These are phyloP conservation scores for Scaptodrosophila lebanonensis DNA, from an alignment of 1,140 invertebrate species.

Conservation along the genomic window DNA sequence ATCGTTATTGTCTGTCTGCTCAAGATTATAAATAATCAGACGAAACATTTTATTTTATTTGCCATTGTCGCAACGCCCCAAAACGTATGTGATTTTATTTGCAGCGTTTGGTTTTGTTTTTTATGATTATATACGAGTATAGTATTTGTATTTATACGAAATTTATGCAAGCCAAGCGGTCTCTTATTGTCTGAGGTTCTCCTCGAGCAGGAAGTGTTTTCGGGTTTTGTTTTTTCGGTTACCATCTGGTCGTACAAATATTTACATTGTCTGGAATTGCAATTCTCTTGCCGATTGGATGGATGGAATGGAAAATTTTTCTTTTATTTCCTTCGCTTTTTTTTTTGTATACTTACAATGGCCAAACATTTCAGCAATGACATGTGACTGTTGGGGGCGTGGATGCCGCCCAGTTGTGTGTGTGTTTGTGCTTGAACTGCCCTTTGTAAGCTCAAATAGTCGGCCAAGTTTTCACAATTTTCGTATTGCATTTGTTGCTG, in stretches of 20 bases:
- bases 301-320: not conserved
- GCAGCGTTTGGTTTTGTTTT: no score
- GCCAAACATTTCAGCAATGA: slow-evolving; percentile 82
- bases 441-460: slow-evolving; percentile 66
- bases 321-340: not conserved
- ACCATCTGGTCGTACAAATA: slow-evolving; percentile 9
- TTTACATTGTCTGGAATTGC: slow-evolving; percentile 24
- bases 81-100: slow-evolving; percentile 3
- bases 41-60: slow-evolving; percentile 42
- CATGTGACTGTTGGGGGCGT: slow-evolving; percentile 72
- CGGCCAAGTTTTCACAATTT: slow-evolving; percentile 66
- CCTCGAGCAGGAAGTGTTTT: slow-evolving; percentile 50
- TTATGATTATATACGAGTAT: no score
- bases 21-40: slow-evolving; percentile 60
- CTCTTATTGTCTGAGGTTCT: slow-evolving; percentile 56
- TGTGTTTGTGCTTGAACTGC: slow-evolving; percentile 41
- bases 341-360: slow-evolving; percentile 79
- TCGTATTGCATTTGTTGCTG: slow-evolving; percentile 56
- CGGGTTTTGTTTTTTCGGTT: not conserved
- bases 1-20: slow-evolving; percentile 17
- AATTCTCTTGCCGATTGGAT: slow-evolving; percentile 2
- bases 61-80: not conserved
- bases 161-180: slow-evolving; percentile 62
- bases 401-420: slow-evolving; percentile 27
- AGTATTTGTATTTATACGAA: slow-evolving; percentile 60